These are phyloP conservation scores for Drosophila yooni DNA, from an alignment of 2,888 invertebrate species.

Conservation along the genomic window DNA sequence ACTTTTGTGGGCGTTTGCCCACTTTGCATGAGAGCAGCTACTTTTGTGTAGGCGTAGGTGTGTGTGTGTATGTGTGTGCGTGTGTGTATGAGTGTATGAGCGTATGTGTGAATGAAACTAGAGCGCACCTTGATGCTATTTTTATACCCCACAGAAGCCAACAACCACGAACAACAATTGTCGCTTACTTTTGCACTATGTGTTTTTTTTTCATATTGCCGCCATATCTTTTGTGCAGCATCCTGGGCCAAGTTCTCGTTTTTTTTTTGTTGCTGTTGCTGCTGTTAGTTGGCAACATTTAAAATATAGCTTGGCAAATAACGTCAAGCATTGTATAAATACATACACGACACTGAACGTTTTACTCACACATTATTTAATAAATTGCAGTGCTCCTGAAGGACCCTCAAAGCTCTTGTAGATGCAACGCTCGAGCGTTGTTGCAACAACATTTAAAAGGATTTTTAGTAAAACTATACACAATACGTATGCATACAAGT, in stretches of 20 bases:
- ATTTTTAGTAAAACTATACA: background rate
- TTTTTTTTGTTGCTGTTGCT: constrained; percentile 27
- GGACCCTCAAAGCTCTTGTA: constrained; percentile 5
- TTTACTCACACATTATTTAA: constrained; percentile 52
- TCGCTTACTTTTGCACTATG: constrained; percentile 70
- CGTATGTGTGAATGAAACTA: constrained; percentile 58
- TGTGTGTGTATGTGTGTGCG: constrained; percentile 21
- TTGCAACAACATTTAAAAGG: background rate
- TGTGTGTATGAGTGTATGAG: background rate
- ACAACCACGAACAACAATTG: constrained; percentile 55
- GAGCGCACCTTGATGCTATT: constrained; percentile 78
- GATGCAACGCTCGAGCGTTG: constrained; percentile 3
- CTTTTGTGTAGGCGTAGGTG: constrained; percentile 54
- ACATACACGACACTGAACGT: constrained; percentile 38
- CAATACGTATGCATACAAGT: background rate
- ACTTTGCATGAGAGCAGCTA: constrained; percentile 46
- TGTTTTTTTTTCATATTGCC: constrained; percentile 48
- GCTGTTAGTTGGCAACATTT: constrained; percentile 60
- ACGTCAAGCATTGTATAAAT: constrained; percentile 67
- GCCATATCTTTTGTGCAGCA: constrained; percentile 44
- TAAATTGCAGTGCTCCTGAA: constrained; percentile 39
- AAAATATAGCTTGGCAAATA: constrained; percentile 60
- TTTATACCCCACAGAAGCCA: constrained; percentile 63
- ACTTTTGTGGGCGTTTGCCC: constrained; percentile 27
- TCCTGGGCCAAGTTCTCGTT: constrained; percentile 37